These are phyloP conservation scores for Parus major DNA, from an alignment of 2,113 vertebrate genomes.

Conservation along the genomic window DNA sequence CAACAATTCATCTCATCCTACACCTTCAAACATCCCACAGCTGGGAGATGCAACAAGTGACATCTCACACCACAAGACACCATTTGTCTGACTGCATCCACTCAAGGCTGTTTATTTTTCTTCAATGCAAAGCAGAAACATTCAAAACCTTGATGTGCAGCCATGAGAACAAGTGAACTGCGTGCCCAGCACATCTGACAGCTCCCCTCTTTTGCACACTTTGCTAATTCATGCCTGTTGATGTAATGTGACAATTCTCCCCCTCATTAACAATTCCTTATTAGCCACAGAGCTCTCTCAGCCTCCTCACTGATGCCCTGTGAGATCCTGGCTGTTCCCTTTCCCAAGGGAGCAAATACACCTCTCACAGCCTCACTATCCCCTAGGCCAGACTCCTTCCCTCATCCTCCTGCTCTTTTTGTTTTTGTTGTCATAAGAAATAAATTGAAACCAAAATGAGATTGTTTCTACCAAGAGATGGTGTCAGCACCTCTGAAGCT, in stretches of 20 bases:
- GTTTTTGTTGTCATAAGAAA: not conserved
- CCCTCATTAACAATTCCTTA: not conserved
- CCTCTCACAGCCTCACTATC: not conserved
- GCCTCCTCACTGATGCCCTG: not conserved
- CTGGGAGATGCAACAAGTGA: not conserved
- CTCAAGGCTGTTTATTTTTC: conserved; percentile 3
- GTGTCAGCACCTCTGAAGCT: not conserved
- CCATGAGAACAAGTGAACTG: not conserved
- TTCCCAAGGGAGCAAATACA: not conserved
- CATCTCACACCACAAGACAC: not conserved
- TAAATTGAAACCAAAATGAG: not conserved
- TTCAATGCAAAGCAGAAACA: not conserved
- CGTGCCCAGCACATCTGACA: not conserved
- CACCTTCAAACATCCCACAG: not conserved
- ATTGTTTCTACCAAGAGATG: not conserved
- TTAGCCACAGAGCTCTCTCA: not conserved
- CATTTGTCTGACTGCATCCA: not conserved
- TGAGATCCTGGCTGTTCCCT: not conserved
- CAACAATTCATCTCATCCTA: not conserved
- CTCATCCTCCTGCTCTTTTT: not conserved
- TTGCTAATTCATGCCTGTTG: not conserved
- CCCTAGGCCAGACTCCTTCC: not conserved
- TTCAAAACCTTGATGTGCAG: not conserved
- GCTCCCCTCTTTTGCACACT: not conserved
- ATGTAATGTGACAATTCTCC: not conserved